Evolutionary conservation across 2,113 vertebrate species (phyloP).

Genomic region (Butorides virescens): DNA sequence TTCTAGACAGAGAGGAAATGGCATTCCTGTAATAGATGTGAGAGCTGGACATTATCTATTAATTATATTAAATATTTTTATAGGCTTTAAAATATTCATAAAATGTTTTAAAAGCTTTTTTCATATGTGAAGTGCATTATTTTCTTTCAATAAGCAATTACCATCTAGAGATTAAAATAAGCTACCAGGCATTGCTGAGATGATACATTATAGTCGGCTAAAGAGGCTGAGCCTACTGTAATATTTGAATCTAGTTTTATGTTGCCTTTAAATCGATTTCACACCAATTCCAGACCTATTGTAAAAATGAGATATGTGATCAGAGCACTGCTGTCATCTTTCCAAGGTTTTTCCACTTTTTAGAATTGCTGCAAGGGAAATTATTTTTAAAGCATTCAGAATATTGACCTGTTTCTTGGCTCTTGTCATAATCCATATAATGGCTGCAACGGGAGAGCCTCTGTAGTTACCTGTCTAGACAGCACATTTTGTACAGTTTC

Average conservation of each 20-base stretch:
- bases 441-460: not conserved
- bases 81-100: not conserved
- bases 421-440: not conserved
- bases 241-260: not conserved
- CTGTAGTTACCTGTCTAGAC: not conserved
- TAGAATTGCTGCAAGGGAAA: not conserved
- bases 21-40: not conserved
- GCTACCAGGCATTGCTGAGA: not conserved
- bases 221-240: not conserved
- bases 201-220: not conserved
- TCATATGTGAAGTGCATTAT: not conserved
- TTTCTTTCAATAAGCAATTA: not conserved
- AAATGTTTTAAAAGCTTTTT: not conserved
- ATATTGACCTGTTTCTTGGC: not conserved
- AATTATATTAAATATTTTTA: not conserved
- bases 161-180: not conserved
- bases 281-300: not conserved
- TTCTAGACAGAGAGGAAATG: not conserved
- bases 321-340: not conserved
- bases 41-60: not conserved
- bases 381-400: not conserved
- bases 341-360: not conserved
- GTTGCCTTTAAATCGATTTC: not conserved
- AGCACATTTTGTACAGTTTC: not conserved
- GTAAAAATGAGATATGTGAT: not conserved